These are phyloP conservation scores for Myiopsitta monachus DNA, from an alignment of 2,113 vertebrate genomes.

Conservation along the genomic window DNA sequence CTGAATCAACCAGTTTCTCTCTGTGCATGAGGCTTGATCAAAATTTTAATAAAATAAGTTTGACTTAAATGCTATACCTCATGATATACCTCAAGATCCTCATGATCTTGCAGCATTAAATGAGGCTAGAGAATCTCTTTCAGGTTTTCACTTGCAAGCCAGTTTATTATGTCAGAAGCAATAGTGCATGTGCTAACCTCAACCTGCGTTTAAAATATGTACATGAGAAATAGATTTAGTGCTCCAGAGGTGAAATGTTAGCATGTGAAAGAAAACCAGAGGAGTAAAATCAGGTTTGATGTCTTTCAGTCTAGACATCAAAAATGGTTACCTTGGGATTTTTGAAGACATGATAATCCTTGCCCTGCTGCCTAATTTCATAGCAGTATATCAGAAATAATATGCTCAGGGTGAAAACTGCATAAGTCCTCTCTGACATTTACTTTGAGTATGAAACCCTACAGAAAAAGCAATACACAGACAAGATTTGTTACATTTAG, in stretches of 20 bases:
- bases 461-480: background rate
- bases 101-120: background rate
- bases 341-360: background rate
- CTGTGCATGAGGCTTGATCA: background rate
- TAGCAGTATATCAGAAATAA: background rate
- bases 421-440: background rate
- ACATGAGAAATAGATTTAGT: background rate
- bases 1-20: background rate
- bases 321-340: background rate
- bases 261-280: background rate
- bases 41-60: background rate
- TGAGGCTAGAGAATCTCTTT: background rate
- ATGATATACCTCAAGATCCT: too few relatives aligned
- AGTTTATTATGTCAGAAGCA: background rate
- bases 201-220: background rate
- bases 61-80: background rate
- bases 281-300: background rate
- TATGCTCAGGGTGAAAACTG: background rate
- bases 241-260: background rate
- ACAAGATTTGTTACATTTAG: background rate
- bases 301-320: background rate
- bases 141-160: background rate
- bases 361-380: background rate
- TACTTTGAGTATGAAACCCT: background rate
- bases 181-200: background rate